These are phyloP conservation scores for Bungarus multicinctus DNA, from an alignment of 2,113 vertebrate genomes.

Conservation along the genomic window DNA sequence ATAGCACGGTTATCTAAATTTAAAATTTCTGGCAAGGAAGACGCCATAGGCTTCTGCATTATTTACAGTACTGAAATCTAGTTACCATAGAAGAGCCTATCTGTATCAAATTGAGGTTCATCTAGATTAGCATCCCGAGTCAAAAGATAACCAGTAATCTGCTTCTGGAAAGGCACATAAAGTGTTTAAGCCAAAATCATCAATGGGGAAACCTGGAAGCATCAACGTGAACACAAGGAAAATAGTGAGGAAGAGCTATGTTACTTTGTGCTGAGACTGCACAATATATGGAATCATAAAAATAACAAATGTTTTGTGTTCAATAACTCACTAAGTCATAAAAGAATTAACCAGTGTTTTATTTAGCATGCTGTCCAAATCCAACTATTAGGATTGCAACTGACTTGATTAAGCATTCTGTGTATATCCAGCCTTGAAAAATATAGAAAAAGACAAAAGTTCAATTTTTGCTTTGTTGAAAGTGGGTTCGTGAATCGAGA, in stretches of 20 bases:
- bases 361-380: neutral
- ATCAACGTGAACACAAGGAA: neutral
- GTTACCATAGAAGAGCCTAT: neutral
- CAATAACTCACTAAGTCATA: neutral
- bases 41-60: neutral
- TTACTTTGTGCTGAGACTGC: neutral
- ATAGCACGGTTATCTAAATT: neutral
- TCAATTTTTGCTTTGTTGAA: too few relatives aligned
- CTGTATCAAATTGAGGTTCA: neutral
- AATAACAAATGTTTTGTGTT: neutral
- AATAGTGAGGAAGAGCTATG: neutral
- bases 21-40: neutral
- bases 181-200: neutral
- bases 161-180: neutral
- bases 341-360: neutral
- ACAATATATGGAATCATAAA: neutral
- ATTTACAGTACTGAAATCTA: neutral
- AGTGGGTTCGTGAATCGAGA: too few relatives aligned
- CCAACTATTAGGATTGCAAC: too few relatives aligned
- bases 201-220: neutral
- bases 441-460: too few relatives aligned
- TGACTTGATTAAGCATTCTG: too few relatives aligned
- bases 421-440: too few relatives aligned
- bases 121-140: neutral
- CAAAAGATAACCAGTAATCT: neutral